A percentile compares a stretch with the other conserved stretches of the same genome.
These are phyloP conservation scores for Fratercula arctica DNA, from an alignment of 2,797 vertebrate genomes.

Conservation along the genomic window DNA sequence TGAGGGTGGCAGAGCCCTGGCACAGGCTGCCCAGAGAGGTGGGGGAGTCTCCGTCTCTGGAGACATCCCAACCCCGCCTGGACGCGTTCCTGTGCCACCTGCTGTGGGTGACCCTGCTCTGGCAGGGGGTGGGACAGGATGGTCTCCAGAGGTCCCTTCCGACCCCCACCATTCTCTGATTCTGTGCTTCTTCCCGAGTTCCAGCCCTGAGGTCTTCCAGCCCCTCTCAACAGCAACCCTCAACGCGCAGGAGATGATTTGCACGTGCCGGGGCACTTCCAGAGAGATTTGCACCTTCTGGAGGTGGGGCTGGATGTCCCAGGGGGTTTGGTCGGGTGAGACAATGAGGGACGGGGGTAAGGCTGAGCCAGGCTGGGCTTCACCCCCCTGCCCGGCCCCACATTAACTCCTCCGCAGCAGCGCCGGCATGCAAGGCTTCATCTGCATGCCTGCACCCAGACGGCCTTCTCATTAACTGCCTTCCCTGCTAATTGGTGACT, in stretches of 20 bases:
- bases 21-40: too few species aligned
- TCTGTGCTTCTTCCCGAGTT: neutral
- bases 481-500: neutral
- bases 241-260: rapidly evolving
- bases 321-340: neutral
- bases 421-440: neutral
- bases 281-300: neutral
- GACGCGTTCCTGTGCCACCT: too few species aligned
- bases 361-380: neutral
- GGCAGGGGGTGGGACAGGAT: too few species aligned
- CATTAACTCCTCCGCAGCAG: neutral
- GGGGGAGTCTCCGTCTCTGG: too few species aligned
- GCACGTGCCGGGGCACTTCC: rapidly evolving
- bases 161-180: too few species aligned
- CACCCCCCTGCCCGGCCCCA: neutral
- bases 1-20: too few species aligned
- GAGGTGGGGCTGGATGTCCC: neutral
- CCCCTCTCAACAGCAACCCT: neutral
- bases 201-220: neutral
- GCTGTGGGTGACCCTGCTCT: too few species aligned
- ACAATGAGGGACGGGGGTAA: neutral
- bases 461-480: neutral
- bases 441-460: neutral
- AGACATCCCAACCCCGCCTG: too few species aligned
- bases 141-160: too few species aligned